Evolutionary conservation across 2,888 invertebrate genomes (phyloP).

Genomic region (Danaus chrysippus): DNA sequence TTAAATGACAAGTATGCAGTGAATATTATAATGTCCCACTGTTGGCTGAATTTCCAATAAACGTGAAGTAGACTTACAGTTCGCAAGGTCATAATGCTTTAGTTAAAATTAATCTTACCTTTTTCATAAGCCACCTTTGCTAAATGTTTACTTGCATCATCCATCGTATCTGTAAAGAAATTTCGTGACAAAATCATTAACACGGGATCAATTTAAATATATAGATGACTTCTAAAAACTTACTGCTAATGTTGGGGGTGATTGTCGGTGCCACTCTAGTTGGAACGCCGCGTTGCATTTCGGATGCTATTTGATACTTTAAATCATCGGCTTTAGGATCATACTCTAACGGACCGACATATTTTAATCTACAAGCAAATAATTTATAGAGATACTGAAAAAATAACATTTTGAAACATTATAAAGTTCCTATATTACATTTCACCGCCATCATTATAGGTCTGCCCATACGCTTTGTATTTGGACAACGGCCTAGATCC

Average conservation of each 20-base stretch:
- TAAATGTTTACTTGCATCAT: constrained; percentile 50
- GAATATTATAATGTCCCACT: no score
- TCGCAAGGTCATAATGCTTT: no score
- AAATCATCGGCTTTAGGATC: constrained; percentile 41
- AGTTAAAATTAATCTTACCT: constrained; percentile 38
- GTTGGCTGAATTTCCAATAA: no score
- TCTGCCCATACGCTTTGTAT: constrained; percentile 50
- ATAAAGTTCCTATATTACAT: constrained; percentile 50
- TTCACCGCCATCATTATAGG: constrained; percentile 51
- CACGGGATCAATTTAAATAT: background rate
- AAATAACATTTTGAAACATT: constrained; percentile 9
- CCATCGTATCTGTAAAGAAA: constrained; percentile 45
- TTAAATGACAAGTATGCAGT: constrained; percentile 26
- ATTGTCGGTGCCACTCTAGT: constrained; percentile 43
- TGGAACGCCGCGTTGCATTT: constrained; percentile 48
- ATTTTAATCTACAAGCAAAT: constrained; percentile 42
- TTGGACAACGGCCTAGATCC: constrained; percentile 50
- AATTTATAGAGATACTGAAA: constrained; percentile 2
- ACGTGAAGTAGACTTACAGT: no score
- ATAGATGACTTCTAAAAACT: background rate
- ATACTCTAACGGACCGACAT: constrained; percentile 43
- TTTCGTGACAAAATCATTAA: constrained; percentile 4
- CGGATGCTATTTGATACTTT: constrained; percentile 42
- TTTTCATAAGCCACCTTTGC: constrained; percentile 51
- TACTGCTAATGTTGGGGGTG: constrained; percentile 42